These are phyloP conservation scores for Luehdorfia chinensis DNA, from an alignment of 1,140 invertebrate species.

Conservation along the genomic window DNA sequence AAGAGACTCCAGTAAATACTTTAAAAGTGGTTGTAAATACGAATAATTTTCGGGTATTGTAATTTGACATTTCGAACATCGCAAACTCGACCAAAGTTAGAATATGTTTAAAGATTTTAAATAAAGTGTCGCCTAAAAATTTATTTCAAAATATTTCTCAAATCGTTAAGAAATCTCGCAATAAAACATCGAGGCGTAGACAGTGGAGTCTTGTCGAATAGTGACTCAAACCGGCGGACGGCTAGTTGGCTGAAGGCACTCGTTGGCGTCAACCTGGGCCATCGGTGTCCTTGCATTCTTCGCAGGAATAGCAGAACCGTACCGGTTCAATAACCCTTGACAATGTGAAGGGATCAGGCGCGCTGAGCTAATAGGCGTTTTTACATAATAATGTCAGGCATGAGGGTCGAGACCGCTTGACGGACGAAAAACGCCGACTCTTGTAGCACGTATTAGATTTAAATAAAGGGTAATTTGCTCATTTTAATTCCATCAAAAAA, in stretches of 20 bases:
- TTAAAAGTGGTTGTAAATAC: too few relatives aligned
- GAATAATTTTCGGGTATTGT: too few relatives aligned
- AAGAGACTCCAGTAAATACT: too few relatives aligned
- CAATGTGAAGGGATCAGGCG: slow-evolving; percentile 52
- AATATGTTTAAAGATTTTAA: slow-evolving; percentile 18
- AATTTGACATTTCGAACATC: too few relatives aligned
- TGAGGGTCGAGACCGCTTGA: slow-evolving; percentile 39
- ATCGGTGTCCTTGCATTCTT: slow-evolving; percentile 63
- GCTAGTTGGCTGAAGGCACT: neutral
- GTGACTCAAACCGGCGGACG: slow-evolving; percentile 6
- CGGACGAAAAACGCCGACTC: slow-evolving; percentile 20
- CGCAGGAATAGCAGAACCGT: slow-evolving; percentile 43
- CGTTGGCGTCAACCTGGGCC: slow-evolving; percentile 19
- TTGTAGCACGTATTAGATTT: slow-evolving; percentile 13
- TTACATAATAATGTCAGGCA: slow-evolving; percentile 45
- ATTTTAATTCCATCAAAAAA: too few relatives aligned
- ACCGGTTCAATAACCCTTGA: slow-evolving; percentile 58
- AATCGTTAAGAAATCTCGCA: slow-evolving; percentile 30
- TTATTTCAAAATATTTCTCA: slow-evolving; percentile 42
- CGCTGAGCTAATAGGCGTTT: slow-evolving; percentile 39
- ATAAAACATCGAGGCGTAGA: slow-evolving; percentile 14
- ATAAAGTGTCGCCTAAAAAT: slow-evolving; percentile 31
- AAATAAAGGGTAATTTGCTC: too few relatives aligned
- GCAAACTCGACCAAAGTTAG: too few relatives aligned
- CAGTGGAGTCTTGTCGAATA: neutral